A percentile compares a stretch with the other conserved stretches of the same genome.
Evolutionary conservation across 2,113 vertebrate species (phyloP).

Genomic region (Megaceryle torquata): DNA sequence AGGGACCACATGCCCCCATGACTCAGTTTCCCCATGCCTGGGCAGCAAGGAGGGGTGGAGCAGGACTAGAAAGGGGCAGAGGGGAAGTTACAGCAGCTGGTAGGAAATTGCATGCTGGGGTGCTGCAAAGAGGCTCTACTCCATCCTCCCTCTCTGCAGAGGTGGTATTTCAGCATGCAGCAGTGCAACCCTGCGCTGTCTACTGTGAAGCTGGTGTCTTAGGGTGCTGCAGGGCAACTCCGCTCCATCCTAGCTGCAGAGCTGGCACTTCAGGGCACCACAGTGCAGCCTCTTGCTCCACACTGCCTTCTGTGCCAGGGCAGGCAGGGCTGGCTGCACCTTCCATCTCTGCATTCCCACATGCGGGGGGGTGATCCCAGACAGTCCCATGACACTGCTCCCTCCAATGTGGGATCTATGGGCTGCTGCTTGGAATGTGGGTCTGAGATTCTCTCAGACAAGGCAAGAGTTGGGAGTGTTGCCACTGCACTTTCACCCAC

Average conservation of each 20-base stretch:
- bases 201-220: not conserved
- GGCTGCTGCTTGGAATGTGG: not conserved
- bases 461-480: not conserved
- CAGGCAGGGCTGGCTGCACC: not conserved
- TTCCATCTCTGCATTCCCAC: not conserved
- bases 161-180: not conserved
- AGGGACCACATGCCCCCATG: not conserved
- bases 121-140: not conserved
- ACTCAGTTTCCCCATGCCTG: not conserved
- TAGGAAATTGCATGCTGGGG: not conserved
- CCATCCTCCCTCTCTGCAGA: not conserved
- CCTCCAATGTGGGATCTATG: not conserved
- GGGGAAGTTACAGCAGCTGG: slow-evolving; percentile 17
- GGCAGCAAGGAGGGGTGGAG: not conserved
- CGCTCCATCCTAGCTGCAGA: not conserved
- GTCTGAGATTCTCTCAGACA: not conserved
- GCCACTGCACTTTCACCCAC: rapidly evolving
- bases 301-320: not conserved
- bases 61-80: not conserved
- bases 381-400: not conserved
- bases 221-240: not conserved
- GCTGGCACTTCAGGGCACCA: not conserved
- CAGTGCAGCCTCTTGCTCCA: not conserved
- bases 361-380: not conserved
- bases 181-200: not conserved